These are phyloP conservation scores for Corythaeola cristata DNA, from an alignment of 2,113 vertebrate genomes.

Conservation along the genomic window DNA sequence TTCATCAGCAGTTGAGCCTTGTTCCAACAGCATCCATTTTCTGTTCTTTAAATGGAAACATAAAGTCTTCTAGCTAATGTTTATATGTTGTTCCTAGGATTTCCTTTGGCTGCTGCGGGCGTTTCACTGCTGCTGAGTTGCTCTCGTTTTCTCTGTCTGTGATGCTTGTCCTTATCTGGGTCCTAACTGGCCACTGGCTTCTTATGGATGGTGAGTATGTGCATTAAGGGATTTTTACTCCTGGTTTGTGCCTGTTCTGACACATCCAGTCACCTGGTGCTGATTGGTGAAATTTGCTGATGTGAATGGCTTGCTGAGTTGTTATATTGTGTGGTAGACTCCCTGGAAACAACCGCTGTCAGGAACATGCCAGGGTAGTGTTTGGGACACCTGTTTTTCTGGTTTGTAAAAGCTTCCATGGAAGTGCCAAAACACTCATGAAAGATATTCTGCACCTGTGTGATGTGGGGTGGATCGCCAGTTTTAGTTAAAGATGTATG, in stretches of 20 bases:
- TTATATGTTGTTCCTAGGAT: slow-evolving; percentile 81
- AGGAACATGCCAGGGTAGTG: neutral
- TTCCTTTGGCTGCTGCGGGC: slow-evolving; percentile 98
- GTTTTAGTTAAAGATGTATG: neutral
- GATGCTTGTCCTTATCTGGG: slow-evolving; percentile 98
- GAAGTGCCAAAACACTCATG: neutral
- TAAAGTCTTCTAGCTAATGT: neutral
- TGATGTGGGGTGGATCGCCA: neutral
- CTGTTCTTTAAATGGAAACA: neutral
- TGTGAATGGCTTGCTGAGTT: neutral
- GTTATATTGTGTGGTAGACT: neutral
- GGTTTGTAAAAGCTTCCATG: slow-evolving; percentile 18
- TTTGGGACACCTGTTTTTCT: slow-evolving; percentile 34
- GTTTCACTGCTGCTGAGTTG: slow-evolving; percentile 96
- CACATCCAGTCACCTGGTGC: neutral
- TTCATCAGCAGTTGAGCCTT: neutral
- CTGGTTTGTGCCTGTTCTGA: neutral
- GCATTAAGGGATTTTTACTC: neutral
- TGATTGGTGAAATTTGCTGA: neutral
- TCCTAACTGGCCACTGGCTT: slow-evolving; percentile 98
- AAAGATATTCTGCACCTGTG: neutral
- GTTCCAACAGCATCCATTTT: neutral
- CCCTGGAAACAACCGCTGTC: neutral
- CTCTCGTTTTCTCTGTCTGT: slow-evolving; percentile 96
- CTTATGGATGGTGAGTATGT: slow-evolving; percentile 94